Base-by-base conservation (phyloP, 1,140 invertebrate species). In the Trichonephila clavata region DNA sequence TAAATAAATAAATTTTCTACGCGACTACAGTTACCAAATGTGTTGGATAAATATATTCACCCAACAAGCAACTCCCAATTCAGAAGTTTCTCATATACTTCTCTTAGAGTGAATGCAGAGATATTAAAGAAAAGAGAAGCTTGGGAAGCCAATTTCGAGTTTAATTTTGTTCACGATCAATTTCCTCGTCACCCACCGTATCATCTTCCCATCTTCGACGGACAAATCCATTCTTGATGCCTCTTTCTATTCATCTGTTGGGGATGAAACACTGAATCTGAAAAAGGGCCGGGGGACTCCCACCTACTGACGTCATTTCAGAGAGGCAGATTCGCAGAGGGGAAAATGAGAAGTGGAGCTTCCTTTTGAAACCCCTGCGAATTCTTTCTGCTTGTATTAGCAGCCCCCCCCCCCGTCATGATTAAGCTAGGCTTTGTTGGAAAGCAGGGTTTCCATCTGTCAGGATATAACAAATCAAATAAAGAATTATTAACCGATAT, bases 241-340 rank as follows among this genome's bases (percentile, higher is more conserved):
- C 61, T 39, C 7, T 27, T 27, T 20, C 5, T 39, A 18, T 77
- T 13, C 71, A 77, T 32, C 18, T 77, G 32, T 39, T 77, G 32
- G 71, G 32, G 71, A 32, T 77, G 16, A 39, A 32, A 32, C 24
- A 32, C 10, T 77, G 32, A 18, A 20, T 50, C 50, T 50, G 50
- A 50, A 50, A 50, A 50, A 21, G 61, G 61, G 61, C 16, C 16
- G 18, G 21, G 71, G 71, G 27, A 32, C 32, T 39, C 71, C 71
- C 16, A 32, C 27, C 32, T 32, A 27, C 16, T 77, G 71, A 77
- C 71, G 71, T 77, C 71, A 77, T 77, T 77, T 77, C 50, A 77
- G 14, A 32, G 68, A 27, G 27, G 27, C 14, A 18, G 71, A 77
- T 32, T 77, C 24, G 27, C 27, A 27, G 18, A 32, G 27, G 65